Conservation (phyloP, 2,113 vertebrate genomes). For the Apus apus region DNA sequence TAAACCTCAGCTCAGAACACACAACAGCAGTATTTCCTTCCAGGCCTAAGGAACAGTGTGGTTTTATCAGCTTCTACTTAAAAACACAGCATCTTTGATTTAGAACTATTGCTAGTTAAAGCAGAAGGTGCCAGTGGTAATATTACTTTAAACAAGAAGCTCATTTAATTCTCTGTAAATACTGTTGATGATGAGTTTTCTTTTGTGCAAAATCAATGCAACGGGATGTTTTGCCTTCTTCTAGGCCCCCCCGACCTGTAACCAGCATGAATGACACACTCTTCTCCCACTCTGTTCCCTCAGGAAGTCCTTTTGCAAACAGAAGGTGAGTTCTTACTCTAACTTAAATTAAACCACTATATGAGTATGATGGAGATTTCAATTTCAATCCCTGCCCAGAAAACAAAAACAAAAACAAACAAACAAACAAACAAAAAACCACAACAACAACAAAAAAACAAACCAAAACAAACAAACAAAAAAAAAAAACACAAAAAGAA, state of each 20-base stretch:
- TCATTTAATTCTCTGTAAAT: not conserved
- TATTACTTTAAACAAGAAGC: not conserved
- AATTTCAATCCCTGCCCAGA: not conserved
- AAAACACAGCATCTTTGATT: not conserved
- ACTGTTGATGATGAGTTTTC: not conserved
- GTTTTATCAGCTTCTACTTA: not conserved
- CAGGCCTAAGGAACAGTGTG: not conserved
- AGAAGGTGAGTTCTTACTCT: constrained; percentile 87
- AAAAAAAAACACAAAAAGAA: not conserved
- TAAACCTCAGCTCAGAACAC: not conserved
- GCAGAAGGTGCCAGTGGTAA: not conserved
- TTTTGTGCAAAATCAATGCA: not conserved
- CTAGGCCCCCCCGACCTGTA: constrained; percentile 95
- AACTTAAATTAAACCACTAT: not conserved
- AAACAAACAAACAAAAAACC: too few relatives aligned
- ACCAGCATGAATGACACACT: constrained; percentile 92
- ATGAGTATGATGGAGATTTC: not conserved
- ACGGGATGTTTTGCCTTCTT: not conserved
- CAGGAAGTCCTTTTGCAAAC: constrained; percentile 96
- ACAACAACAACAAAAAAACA: too few relatives aligned
- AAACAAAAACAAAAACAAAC: too few relatives aligned
- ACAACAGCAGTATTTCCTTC: not conserved
- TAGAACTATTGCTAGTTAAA: not conserved
- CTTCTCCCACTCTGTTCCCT: constrained; percentile 96
- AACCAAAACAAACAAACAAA: too few relatives aligned